These are phyloP conservation scores for Ditylenchus weischeri DNA, from an alignment of 2,888 invertebrate genomes.

Conservation along the genomic window DNA sequence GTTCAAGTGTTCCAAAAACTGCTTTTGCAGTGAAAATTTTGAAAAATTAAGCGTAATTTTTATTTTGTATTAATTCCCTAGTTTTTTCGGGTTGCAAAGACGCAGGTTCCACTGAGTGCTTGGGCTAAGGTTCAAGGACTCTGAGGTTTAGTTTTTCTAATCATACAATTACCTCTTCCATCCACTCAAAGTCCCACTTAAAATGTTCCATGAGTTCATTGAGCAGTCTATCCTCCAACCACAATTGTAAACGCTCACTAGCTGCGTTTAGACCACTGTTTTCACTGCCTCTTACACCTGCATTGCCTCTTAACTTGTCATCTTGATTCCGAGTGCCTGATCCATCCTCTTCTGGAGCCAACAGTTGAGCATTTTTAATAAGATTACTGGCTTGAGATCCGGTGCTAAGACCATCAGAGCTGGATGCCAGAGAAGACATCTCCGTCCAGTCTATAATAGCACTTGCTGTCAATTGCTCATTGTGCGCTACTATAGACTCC, in stretches of 20 bases:
- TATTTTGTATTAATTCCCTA: no score
- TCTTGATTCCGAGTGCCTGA: no score
- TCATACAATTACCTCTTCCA: conserved; percentile 39
- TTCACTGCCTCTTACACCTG: not conserved
- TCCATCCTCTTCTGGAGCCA: no score
- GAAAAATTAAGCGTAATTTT: no score
- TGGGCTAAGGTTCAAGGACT: no score
- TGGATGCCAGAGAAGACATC: not conserved
- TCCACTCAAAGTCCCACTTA: conserved; percentile 56
- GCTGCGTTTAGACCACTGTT: not conserved
- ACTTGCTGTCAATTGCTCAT: conserved; percentile 43
- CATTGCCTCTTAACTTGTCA: no score
- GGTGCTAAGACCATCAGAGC: not conserved
- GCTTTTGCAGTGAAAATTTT: no score
- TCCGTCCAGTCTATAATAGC: conserved; percentile 50
- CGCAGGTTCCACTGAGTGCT: no score
- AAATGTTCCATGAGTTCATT: conserved; percentile 54
- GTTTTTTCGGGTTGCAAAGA: no score
- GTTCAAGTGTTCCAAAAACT: no score
- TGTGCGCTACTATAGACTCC: conserved; percentile 38
- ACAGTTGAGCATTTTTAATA: not conserved
- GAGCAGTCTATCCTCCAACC: conserved; percentile 52
- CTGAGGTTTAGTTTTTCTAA: no score
- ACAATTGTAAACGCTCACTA: conserved; percentile 22
- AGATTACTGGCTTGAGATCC: not conserved